These are phyloP conservation scores for Panopea generosa DNA, from an alignment of 2,888 invertebrate genomes.

Conservation along the genomic window DNA sequence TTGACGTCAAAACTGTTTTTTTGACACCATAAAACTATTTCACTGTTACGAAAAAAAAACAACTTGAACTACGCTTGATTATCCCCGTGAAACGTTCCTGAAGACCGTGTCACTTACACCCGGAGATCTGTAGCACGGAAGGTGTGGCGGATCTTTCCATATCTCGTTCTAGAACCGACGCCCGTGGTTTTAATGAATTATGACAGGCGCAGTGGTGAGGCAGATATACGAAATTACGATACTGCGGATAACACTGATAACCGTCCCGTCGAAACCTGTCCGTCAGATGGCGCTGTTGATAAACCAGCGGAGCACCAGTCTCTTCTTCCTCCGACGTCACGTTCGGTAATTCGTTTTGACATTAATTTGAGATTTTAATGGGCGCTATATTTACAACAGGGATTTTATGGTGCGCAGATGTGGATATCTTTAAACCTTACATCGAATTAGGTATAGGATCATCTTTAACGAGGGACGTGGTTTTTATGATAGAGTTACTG, in stretches of 20 bases:
- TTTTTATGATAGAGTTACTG: slow-evolving; percentile 29
- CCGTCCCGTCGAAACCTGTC: slow-evolving; percentile 49
- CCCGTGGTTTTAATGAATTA: slow-evolving; percentile 32
- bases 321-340: slow-evolving; percentile 50
- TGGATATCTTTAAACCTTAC: slow-evolving; percentile 61
- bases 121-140: too few species aligned
- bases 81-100: too few species aligned
- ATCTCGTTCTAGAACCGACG: neutral
- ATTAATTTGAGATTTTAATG: slow-evolving; percentile 64
- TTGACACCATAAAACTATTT: too few species aligned
- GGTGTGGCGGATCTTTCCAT: too few species aligned
- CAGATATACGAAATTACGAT: slow-evolving; percentile 48
- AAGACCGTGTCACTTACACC: too few species aligned
- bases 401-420: slow-evolving; percentile 66
- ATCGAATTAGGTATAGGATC: slow-evolving; percentile 52
- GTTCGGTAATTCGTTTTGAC: slow-evolving; percentile 60
- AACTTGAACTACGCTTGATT: too few species aligned
- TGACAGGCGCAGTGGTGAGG: slow-evolving; percentile 55
- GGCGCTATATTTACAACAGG: slow-evolving; percentile 62
- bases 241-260: slow-evolving; percentile 45
- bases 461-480: slow-evolving; percentile 5
- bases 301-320: slow-evolving; percentile 48
- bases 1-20: too few species aligned
- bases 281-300: slow-evolving; percentile 56
- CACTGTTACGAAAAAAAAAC: too few species aligned